Conservation (phyloP, 2,888 invertebrate species). For the Melanostoma scalare region DNA sequence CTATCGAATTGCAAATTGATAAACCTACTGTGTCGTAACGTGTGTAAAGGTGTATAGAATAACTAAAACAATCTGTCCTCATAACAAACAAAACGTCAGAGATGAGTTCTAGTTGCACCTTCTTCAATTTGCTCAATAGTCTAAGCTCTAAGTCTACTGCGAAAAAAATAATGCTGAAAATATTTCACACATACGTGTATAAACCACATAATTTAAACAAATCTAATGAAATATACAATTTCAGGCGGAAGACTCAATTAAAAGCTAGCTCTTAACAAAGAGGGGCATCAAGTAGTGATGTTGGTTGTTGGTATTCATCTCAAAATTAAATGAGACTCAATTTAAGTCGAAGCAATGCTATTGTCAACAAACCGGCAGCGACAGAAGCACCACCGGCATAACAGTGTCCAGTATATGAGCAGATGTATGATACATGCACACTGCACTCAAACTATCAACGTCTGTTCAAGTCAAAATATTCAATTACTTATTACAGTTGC, state of each 20-base stretch:
- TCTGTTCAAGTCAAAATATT: conserved; percentile 32
- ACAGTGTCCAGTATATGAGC: too few species aligned
- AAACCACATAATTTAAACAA: not conserved
- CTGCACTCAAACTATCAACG: too few species aligned
- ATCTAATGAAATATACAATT: conserved; percentile 45
- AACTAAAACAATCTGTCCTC: too few species aligned
- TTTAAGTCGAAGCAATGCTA: conserved; percentile 52
- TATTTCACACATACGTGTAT: conserved; percentile 33
- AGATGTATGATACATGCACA: not conserved
- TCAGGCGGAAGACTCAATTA: conserved; percentile 61
- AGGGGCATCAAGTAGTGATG: conserved; percentile 40
- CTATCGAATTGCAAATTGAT: too few species aligned
- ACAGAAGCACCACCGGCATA: not conserved
- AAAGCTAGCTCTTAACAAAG: conserved; percentile 48
- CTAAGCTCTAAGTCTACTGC: too few species aligned
- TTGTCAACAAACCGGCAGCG: conserved; percentile 49
- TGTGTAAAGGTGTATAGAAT: too few species aligned
- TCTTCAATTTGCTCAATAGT: too few species aligned
- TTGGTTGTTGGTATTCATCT: conserved; percentile 50
- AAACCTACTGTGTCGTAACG: too few species aligned
- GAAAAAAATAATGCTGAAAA: conserved; percentile 6
- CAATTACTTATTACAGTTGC: conserved; percentile 30
- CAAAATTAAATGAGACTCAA: conserved; percentile 58
- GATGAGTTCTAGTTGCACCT: too few species aligned
- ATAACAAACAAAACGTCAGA: too few species aligned